Evolutionary conservation across 1,140 invertebrate genomes (phyloP), one percentile per base, ranked within the genome.

Genomic region (Planococcus citri): DNA sequence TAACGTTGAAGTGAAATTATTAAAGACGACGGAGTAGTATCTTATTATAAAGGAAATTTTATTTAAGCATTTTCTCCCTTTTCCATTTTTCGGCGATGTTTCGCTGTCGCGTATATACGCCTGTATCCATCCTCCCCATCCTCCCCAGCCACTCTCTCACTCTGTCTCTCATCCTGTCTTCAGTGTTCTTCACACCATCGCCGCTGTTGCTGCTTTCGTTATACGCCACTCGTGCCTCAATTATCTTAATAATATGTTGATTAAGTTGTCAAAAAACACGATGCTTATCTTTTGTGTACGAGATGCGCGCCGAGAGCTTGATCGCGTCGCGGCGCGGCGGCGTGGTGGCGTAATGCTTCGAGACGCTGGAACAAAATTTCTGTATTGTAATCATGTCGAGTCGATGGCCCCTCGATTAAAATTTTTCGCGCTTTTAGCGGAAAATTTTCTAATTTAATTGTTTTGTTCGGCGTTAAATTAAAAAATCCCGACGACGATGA

Each of bases 41-140:
- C 41, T 51, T 51, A 51, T 51, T 51, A 51, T 51, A 51, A 51
- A 51, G 41, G 41, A 51, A 51, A 51, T 51, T 51, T 51, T 51
- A 51, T 51, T 51, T 51, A 51, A 51, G 41, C 41, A n/a, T 20
- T 51, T 51, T 51, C 41, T 17, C n/a, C 17, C 17, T 14, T 14
- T 17, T 17, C 41, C 12, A 4, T 51, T 51, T 51, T 51, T 20
- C 41, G 41, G 6, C 41, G 6, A 3, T 17, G 41, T 33, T 33
- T 12, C n/a, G n/a, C n/a, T n/a, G n/a, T n/a, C n/a, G n/a, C n/a
- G n/a, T n/a, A n/a, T 33, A 33, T 33, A 33, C 29, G 12, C 29
- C 3, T 6, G 12, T 6, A 33, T 12, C 3, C 29, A 3, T 33
- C 29, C 12, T 12, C 29, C 29, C 29, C 29, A 12, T 33, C 29